phyloP scores from a whole-genome alignment of 2,888 invertebrate genomes.

The Cheilosia vulpina region DNA sequence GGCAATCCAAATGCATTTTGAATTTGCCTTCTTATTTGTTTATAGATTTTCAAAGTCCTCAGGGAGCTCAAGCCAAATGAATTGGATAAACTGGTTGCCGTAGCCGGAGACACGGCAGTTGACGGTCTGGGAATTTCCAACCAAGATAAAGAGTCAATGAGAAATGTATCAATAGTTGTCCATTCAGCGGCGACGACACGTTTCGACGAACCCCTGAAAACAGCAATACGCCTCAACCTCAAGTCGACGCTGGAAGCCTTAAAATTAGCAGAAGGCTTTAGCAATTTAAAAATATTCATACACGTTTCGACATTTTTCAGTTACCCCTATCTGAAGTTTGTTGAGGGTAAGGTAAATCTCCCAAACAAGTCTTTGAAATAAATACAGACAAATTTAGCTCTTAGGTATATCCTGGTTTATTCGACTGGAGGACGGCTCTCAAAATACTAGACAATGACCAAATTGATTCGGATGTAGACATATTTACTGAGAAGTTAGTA shows the following conservation, averaged over 20 bases:
- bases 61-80: slow-evolving; percentile 77
- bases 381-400: not conserved
- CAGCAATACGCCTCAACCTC: slow-evolving; percentile 87
- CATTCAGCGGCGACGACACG: slow-evolving; percentile 92
- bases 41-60: slow-evolving; percentile 78
- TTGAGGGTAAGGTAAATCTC: slow-evolving; percentile 87
- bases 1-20: too few species aligned
- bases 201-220: slow-evolving; percentile 90
- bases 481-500: slow-evolving; percentile 79
- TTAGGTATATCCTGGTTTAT: slow-evolving; percentile 78
- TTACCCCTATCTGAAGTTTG: slow-evolving; percentile 89
- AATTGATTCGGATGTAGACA: slow-evolving; percentile 62
- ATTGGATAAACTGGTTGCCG: slow-evolving; percentile 78
- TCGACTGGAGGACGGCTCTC: slow-evolving; percentile 80
- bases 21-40: not conserved
- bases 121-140: slow-evolving; percentile 79
- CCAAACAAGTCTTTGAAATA: not conserved
- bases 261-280: slow-evolving; percentile 85
- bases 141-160: slow-evolving; percentile 68
- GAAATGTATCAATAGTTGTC: slow-evolving; percentile 88
- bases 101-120: slow-evolving; percentile 79
- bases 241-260: slow-evolving; percentile 87
- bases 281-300: slow-evolving; percentile 86
- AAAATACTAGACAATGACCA: slow-evolving; percentile 76
- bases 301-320: slow-evolving; percentile 95